Conservation (phyloP, 2,888 invertebrate genomes). For the Mythimna impura region DNA sequence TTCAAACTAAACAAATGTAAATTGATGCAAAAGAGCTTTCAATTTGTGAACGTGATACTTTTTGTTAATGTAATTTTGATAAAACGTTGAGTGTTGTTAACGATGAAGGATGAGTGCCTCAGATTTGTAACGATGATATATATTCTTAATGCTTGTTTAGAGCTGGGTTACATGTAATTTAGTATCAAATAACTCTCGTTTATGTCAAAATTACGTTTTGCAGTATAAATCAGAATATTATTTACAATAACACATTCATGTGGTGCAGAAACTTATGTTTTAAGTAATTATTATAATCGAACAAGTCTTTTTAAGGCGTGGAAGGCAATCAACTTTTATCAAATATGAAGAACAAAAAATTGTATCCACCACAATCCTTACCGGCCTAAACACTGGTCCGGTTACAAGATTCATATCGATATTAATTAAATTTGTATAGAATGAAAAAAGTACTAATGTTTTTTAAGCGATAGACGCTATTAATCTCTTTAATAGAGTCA, state of each 20-base stretch:
- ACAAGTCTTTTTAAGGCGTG: slow-evolving; percentile 6
- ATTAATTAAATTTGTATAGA: slow-evolving; percentile 89
- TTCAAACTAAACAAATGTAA: slow-evolving; percentile 74
- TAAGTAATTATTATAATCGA: slow-evolving; percentile 24
- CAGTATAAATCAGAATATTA: not conserved
- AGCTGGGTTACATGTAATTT: not conserved
- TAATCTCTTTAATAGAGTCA: slow-evolving; percentile 90
- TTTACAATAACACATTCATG: not conserved
- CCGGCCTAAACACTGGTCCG: slow-evolving; percentile 60
- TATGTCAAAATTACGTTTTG: not conserved
- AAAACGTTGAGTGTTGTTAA: slow-evolving; percentile 52
- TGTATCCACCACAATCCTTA: slow-evolving; percentile 26
- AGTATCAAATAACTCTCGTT: not conserved
- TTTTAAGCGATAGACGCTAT: slow-evolving; percentile 84
- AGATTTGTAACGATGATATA: slow-evolving; percentile 33
- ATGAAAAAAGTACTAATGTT: slow-evolving; percentile 81
- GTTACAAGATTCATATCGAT: slow-evolving; percentile 79
- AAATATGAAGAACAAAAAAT: slow-evolving; percentile 32
- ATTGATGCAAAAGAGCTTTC: slow-evolving; percentile 67
- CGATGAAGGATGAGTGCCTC: slow-evolving; percentile 39
- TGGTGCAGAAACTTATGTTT: not conserved
- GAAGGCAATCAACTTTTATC: slow-evolving; percentile 6
- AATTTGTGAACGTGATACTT: slow-evolving; percentile 67
- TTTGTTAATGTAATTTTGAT: slow-evolving; percentile 68
- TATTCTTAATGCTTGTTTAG: slow-evolving; percentile 23